A percentile compares a stretch with the other conserved stretches of the same genome.
Evolutionary conservation across 1,140 invertebrate species (phyloP).

Genomic region (Plectrocnemia conspersa): DNA sequence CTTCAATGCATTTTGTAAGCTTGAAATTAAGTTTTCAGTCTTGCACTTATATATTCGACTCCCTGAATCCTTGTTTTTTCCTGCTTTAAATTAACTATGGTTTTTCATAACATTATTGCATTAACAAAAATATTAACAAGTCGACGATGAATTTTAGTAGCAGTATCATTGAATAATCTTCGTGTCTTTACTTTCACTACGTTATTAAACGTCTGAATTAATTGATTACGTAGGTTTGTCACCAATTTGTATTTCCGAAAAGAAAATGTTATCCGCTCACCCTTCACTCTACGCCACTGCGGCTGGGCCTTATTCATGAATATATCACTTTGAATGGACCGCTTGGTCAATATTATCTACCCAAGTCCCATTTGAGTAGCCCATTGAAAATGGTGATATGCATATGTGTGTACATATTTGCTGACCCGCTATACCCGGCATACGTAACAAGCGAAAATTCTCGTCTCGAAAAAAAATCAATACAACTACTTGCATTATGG

Average conservation of each 20-base stretch:
- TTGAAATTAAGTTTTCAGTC: too few species aligned
- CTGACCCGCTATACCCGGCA: too few species aligned
- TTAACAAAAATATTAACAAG: not conserved
- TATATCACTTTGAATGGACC: conserved; percentile 22
- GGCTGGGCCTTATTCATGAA: conserved; percentile 19
- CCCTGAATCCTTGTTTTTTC: too few species aligned
- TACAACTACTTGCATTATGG: too few species aligned
- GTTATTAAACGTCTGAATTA: not conserved
- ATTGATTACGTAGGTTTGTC: not conserved
- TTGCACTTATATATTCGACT: too few species aligned
- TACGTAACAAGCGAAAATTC: too few species aligned
- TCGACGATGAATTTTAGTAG: too few species aligned
- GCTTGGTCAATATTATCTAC: conserved; percentile 35
- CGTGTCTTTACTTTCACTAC: not conserved
- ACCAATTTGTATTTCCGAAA: not conserved
- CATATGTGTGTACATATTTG: conserved; percentile 13
- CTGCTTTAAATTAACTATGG: too few species aligned
- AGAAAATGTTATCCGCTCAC: not conserved
- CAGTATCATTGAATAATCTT: not conserved
- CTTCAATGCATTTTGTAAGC: too few species aligned
- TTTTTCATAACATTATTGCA: too few species aligned
- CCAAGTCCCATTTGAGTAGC: conserved; percentile 32
- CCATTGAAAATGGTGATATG: conserved; percentile 24
- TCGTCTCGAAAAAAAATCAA: too few species aligned
- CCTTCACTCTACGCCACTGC: not conserved